These are phyloP conservation scores for Epinotia brunnichana DNA, from an alignment of 2,888 invertebrate species.

Conservation along the genomic window DNA sequence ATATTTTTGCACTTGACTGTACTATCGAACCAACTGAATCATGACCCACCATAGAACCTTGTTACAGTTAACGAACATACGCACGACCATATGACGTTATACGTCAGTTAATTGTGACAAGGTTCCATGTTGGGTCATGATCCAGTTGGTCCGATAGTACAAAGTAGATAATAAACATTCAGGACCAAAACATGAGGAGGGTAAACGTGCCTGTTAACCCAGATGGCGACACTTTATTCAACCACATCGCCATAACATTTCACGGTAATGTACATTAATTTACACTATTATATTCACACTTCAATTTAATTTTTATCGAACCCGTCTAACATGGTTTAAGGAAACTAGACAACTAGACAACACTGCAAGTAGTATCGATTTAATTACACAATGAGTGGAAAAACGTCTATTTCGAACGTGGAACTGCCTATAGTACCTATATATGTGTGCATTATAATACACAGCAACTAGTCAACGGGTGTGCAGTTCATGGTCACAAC, in stretches of 20 bases:
- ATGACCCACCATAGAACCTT: too few relatives aligned
- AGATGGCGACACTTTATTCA: conserved; percentile 26
- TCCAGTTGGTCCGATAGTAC: too few relatives aligned
- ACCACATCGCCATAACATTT: conserved; percentile 14
- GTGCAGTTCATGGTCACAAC: neutral
- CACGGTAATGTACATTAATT: neutral
- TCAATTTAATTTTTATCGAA: neutral
- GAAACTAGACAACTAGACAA: conserved; percentile 18
- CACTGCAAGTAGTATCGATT: conserved; percentile 29
- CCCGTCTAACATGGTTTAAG: conserved; percentile 1
- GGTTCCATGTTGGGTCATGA: too few relatives aligned
- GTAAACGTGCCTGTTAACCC: conserved; percentile 17
- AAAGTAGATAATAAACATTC: too few relatives aligned
- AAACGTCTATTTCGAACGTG: conserved; percentile 10
- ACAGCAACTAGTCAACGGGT: neutral
- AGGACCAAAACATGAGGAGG: too few relatives aligned
- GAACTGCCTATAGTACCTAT: neutral
- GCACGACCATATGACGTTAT: too few relatives aligned
- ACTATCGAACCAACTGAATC: too few relatives aligned
- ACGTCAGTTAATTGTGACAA: too few relatives aligned
- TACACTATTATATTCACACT: conserved; percentile 6
- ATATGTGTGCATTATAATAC: neutral
- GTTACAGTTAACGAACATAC: too few relatives aligned
- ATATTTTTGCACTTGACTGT: too few relatives aligned
- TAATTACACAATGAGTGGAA: conserved; percentile 14